Conservation (phyloP, 2,888 invertebrate genomes). For the Emesis russula region DNA sequence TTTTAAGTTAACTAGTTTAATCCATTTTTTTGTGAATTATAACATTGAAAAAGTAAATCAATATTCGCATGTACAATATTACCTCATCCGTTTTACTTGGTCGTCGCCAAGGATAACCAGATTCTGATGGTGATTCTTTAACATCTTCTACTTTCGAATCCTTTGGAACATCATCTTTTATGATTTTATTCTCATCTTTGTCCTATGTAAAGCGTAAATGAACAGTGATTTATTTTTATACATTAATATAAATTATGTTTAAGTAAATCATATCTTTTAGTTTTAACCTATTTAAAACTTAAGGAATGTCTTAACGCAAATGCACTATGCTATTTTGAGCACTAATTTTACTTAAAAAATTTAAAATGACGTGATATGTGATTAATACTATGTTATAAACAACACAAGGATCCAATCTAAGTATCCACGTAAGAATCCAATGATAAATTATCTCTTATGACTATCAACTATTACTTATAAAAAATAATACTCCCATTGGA, state of each 20-base stretch:
- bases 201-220: not conserved
- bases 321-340: too few relatives aligned
- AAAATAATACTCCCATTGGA: too few relatives aligned
- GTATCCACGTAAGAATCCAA: too few relatives aligned
- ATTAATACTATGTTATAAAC: too few relatives aligned
- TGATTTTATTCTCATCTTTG: not conserved
- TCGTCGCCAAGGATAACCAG: conserved; percentile 88
- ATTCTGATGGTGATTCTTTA: conserved; percentile 76
- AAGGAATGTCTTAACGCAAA: too few relatives aligned
- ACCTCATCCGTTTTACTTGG: conserved; percentile 89
- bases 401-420: too few relatives aligned
- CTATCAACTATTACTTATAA: too few relatives aligned
- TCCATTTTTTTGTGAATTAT: not conserved
- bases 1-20: not conserved
- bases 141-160: not conserved
- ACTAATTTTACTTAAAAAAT: too few relatives aligned
- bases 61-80: conserved; percentile 33
- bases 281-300: too few relatives aligned
- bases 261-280: too few relatives aligned
- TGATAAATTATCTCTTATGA: too few relatives aligned
- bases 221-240: not conserved
- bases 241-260: not conserved
- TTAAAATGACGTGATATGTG: too few relatives aligned
- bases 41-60: not conserved
- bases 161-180: not conserved